Percentiles rank a stretch among this genome's conserved stretches.
Evolutionary conservation across 2,797 vertebrate genomes (phyloP).

Genomic region (Trachurus trachurus): DNA sequence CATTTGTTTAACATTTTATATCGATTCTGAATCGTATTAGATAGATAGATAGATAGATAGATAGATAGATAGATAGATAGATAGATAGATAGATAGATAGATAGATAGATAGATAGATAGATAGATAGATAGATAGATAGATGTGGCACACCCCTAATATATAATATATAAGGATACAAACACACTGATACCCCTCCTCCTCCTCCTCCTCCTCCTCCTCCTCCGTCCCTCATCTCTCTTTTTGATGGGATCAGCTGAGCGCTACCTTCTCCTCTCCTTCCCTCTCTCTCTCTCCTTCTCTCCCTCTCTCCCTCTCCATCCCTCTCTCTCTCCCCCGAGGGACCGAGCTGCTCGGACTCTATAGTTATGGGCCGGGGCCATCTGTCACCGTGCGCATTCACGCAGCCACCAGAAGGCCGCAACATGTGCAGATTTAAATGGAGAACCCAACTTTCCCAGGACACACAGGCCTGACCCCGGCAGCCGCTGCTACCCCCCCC

Average conservation of each 20-base stretch:
- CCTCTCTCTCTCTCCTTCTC: conserved; percentile 10
- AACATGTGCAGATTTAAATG: conserved; percentile 89
- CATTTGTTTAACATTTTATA: too few relatives aligned
- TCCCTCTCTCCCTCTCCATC: conserved; percentile 41
- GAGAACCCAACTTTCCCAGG: conserved; percentile 88
- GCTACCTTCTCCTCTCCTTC: conserved; percentile 54
- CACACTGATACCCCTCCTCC: conserved; percentile 35
- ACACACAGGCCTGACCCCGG: conserved; percentile 86
- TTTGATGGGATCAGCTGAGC: conserved; percentile 80
- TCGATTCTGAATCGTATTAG: too few relatives aligned
- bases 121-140: too few relatives aligned
- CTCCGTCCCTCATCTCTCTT: conserved; percentile 60
- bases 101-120: too few relatives aligned
- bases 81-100: too few relatives aligned
- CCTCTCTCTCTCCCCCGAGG: conserved; percentile 47
- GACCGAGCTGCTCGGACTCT: conserved; percentile 76
- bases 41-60: too few relatives aligned
- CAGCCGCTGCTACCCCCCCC: conserved; percentile 71
- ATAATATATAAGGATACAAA: conserved; percentile 3
- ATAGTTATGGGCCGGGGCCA: conserved; percentile 86
- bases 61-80: too few relatives aligned
- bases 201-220: conserved; percentile 43
- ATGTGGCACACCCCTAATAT: too few relatives aligned
- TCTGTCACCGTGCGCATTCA: conserved; percentile 85
- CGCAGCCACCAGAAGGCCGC: conserved; percentile 87